phyloP scores from a whole-genome alignment of 2,113 vertebrate genomes.

The Eira barbara region DNA sequence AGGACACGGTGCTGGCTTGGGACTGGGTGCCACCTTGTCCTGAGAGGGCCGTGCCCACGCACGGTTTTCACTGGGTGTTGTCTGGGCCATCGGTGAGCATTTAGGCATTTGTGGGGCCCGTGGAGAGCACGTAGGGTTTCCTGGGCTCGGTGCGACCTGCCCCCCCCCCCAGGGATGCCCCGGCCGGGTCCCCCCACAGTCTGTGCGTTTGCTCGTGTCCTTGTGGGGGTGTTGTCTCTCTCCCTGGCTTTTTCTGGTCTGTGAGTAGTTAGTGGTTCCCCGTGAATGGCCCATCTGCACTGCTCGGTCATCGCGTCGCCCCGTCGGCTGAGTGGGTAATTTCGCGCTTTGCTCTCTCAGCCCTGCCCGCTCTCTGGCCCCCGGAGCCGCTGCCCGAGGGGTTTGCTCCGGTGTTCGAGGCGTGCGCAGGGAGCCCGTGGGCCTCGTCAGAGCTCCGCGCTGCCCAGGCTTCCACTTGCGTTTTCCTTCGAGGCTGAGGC shows the following conservation, averaged over 20 bases:
- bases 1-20: background rate
- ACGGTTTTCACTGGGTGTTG: no score
- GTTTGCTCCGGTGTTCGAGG: no score
- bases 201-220: background rate
- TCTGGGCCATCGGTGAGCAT: background rate
- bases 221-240: rapidly evolving
- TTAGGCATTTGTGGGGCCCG: background rate
- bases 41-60: background rate
- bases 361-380: background rate
- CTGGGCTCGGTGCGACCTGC: background rate
- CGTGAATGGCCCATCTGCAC: rapidly evolving
- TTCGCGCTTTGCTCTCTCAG: background rate
- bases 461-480: background rate
- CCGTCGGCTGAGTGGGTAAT: rapidly evolving
- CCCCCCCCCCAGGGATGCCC: rapidly evolving
- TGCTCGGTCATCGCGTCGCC: rapidly evolving
- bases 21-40: background rate
- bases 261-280: background rate
- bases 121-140: background rate
- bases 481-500: background rate
- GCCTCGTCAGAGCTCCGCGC: background rate
- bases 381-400: background rate
- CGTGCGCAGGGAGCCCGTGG: background rate
- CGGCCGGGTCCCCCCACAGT: background rate
- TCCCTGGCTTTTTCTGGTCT: rapidly evolving